Evolutionary conservation across 2,797 vertebrate genomes (phyloP), one percentile per base, ranked within the genome.

Genomic region (Thunnus albacares): DNA sequence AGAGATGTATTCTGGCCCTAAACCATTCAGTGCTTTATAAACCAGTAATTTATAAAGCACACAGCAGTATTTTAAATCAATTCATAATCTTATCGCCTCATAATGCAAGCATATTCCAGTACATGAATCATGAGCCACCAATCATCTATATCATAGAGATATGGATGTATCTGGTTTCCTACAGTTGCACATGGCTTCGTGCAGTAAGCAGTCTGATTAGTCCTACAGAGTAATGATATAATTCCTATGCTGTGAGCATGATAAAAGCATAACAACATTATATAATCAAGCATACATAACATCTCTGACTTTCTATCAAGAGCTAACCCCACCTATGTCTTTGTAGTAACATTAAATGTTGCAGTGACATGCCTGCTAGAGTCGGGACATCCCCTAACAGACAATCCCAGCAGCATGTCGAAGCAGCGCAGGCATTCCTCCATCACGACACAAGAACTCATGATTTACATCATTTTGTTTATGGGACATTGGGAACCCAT

Each of bases 401-500:
- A 35, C 60, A 41, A 67, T 38, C 33, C 33, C 43, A 47, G 62
- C 28, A 22, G 77, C 73, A 73, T 66, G 73, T 86, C 60, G 53
- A 26, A 66, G 80, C 73, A 79, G 72, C 63, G 63, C 62, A 77
- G 38, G 65, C 58, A 61, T 83, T 81, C 60, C 38, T 75, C 47
- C 47, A 51, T 76, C 66, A 65, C 26, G 49, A 57, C 41, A 67
- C 22, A 47, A 30, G 47, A 49, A 58, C 53, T 79, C 53, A 68
- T 63, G 49, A 24, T 51, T 58, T 71, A 60, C 12, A 33, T 59
- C 17, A 20, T 66, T 1, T 53, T 71, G 24, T 60, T 55, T 7
- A 28, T 20, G 41, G 38, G 8, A 47, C 10, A 56, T 30, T 41
- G 38, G 51, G 56, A 68, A 63, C 26, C 18, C 22, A 51, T 26